Conservation (phyloP, 1,140 invertebrate genomes). For the Schlechtendalia chinensis region DNA sequence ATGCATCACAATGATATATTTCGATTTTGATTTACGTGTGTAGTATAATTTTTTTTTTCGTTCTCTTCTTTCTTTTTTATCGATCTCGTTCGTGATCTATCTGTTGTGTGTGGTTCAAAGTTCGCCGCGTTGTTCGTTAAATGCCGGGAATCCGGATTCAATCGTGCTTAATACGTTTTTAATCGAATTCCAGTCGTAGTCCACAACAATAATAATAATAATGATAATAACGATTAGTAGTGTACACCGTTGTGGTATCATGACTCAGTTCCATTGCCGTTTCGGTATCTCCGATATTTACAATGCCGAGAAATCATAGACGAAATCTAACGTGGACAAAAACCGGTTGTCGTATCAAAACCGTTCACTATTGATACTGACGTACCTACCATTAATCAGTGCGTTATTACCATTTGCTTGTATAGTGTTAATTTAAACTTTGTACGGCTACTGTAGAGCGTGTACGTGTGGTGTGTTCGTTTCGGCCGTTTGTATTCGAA, state of each 20-base stretch:
- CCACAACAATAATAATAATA: background rate
- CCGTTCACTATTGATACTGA: background rate
- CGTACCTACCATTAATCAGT: conserved; percentile 28
- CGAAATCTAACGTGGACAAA: conserved; percentile 20
- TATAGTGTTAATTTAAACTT: conserved; percentile 26
- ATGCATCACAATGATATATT: too few relatives aligned
- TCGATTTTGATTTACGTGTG: too few relatives aligned
- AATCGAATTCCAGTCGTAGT: background rate
- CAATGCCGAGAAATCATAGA: conserved; percentile 38
- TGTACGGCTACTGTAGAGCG: conserved; percentile 9
- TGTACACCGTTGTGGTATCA: background rate
- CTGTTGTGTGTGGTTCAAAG: background rate
- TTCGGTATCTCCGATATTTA: too few relatives aligned
- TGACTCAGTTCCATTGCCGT: background rate
- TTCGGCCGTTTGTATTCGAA: background rate
- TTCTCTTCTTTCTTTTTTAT: background rate
- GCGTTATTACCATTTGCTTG: background rate
- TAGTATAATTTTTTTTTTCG: too few relatives aligned
- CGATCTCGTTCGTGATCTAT: conserved; percentile 3
- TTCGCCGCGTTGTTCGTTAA: background rate
- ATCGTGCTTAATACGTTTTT: background rate
- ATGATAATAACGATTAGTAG: too few relatives aligned
- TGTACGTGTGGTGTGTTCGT: background rate
- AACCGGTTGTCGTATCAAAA: conserved; percentile 41
- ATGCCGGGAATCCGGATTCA: too few relatives aligned